Base-by-base conservation (phyloP, 2,888 invertebrate species). In the Seira musarum region DNA sequence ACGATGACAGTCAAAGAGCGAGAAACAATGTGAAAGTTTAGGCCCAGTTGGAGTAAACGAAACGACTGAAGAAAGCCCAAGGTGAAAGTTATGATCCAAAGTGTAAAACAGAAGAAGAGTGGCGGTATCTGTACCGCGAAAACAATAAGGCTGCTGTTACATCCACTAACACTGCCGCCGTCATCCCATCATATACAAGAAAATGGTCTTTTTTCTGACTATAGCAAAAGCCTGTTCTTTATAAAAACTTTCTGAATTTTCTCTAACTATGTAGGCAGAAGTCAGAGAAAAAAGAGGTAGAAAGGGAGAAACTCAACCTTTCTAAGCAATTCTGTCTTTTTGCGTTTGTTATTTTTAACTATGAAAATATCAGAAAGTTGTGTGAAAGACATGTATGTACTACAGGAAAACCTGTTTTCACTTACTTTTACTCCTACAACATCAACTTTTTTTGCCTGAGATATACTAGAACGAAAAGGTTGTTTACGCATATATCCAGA, bases 11-110 rank as follows among this genome's bases (percentile, higher is more conserved):
- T 35, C 63, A 63, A 61, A 64, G 61, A 72, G 57, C 68, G 68
- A 68, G 69, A 64, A 78, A 64, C 68, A 74, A 73, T 73, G 72
- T 68, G 73, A 80, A 74, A 69, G 79, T 79, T 57, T 57, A 57
- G 10, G 17, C 40, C 40, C 13, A 8, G 17, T n/a, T 73, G 46
- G 74, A 17, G 21, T 1, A 60, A 49, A 57, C 22, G n/a, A 64
- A 64, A 22, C 63, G 21, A 53, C 19, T 49, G 40, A 40, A 57
- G 25, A 35, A 78, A 72, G 69, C 69, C 79, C 69, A 80, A 73
- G 79, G 73, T 79, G 73, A 79, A 79, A 79, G 77, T 79, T 67
- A 73, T 79, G 72, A 25, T 67, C 49, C 21, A 63, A 74, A 71
- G 73, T 73, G 73, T 69, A 73, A 73, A 80, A 69, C 35, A 64